Percentiles rank a stretch among this genome's conserved stretches.
These are phyloP conservation scores for Amblyornis subalaris DNA, from an alignment of 2,113 vertebrate genomes.

Conservation along the genomic window DNA sequence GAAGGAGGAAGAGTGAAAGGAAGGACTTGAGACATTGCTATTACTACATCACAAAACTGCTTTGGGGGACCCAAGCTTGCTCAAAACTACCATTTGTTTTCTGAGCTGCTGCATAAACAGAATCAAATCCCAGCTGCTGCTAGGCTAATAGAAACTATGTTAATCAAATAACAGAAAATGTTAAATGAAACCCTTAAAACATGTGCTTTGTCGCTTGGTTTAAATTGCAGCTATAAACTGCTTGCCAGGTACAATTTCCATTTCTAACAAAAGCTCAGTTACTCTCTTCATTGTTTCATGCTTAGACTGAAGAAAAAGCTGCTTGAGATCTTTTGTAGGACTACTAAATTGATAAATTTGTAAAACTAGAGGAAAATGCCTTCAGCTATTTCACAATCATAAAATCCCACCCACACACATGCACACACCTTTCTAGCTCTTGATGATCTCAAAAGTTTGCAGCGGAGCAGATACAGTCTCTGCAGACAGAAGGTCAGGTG, in stretches of 20 bases:
- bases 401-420: neutral
- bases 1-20: neutral
- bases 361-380: neutral
- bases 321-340: neutral
- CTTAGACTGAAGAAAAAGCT: neutral
- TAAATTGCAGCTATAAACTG: neutral
- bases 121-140: neutral
- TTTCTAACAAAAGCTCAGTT: neutral
- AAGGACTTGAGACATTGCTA: neutral
- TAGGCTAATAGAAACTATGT: neutral
- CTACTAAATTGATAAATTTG: neutral
- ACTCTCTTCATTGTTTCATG: neutral
- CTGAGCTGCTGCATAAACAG: neutral
- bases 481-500: neutral
- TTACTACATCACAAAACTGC: neutral
- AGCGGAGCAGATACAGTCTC: neutral
- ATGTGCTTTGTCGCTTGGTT: neutral
- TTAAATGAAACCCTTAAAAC: neutral
- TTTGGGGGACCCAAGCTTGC: neutral
- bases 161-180: constrained; percentile 3
- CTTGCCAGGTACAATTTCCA: neutral
- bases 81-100: neutral
- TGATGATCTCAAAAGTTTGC: neutral
- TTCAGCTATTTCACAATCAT: neutral
- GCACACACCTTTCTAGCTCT: neutral